phyloP scores from a whole-genome alignment of 2,113 vertebrate genomes.

The Zonotrichia leucophrys region DNA sequence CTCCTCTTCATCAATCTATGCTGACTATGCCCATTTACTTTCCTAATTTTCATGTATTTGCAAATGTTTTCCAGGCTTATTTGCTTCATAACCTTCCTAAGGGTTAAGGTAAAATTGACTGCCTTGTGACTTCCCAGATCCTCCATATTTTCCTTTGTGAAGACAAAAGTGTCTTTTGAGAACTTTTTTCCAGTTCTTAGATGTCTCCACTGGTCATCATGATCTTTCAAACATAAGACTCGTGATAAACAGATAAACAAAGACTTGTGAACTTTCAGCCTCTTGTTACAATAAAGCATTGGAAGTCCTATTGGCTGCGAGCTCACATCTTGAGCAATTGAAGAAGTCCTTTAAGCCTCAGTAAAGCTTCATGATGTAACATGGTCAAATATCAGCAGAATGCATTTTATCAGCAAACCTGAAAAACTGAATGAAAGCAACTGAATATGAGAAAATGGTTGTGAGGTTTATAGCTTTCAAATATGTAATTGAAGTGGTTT shows the following conservation, averaged over 20 bases:
- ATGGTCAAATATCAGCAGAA: background rate
- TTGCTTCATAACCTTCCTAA: background rate
- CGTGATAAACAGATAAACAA: background rate
- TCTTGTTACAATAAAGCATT: background rate
- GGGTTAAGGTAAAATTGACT: background rate
- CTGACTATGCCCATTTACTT: background rate
- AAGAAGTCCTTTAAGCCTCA: background rate
- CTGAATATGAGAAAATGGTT: background rate
- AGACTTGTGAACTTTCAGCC: background rate
- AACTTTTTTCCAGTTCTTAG: background rate
- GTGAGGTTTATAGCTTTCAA: background rate
- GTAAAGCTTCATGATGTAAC: background rate
- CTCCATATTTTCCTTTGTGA: background rate
- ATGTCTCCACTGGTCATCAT: background rate
- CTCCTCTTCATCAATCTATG: background rate
- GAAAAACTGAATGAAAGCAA: background rate
- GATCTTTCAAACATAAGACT: background rate
- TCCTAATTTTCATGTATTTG: background rate
- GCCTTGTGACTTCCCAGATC: background rate
- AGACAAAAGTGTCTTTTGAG: background rate
- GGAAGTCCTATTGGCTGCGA: background rate
- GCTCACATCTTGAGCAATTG: background rate
- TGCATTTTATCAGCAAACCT: background rate
- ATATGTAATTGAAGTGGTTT: background rate
- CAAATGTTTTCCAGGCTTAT: background rate